Conservation (phyloP, 2,797 vertebrate species). For the Poliocrania exsul region DNA sequence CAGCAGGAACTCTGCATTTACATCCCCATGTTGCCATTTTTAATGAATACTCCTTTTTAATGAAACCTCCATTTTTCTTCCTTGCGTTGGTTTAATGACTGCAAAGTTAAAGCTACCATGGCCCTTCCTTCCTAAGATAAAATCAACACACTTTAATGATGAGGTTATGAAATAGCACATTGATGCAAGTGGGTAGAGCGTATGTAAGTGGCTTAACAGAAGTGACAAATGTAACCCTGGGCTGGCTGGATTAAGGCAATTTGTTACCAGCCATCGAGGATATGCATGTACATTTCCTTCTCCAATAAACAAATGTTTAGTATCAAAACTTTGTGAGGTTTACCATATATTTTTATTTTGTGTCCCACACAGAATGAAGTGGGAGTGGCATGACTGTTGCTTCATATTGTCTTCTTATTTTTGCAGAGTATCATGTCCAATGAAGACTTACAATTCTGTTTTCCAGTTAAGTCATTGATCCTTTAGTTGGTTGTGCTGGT, state of each 20-base stretch:
- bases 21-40: neutral
- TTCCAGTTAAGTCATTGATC: neutral
- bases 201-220: neutral
- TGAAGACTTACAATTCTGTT: neutral
- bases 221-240: neutral
- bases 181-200: neutral
- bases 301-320: neutral
- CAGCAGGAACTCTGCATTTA: constrained; percentile 21
- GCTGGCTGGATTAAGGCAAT: neutral
- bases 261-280: neutral
- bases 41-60: neutral
- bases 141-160: neutral
- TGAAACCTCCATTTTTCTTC: neutral
- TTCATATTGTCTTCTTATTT: neutral
- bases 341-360: neutral
- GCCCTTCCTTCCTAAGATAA: neutral
- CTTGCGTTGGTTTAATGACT: neutral
- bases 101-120: neutral
- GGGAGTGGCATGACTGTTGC: neutral
- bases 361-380: neutral
- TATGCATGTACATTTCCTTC: neutral
- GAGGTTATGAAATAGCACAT: neutral
- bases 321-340: neutral
- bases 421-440: neutral
- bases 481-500: neutral